Evolutionary conservation across 2,888 invertebrate genomes (phyloP), one percentile per base, ranked within the genome.

Genomic region (Rhagium mordax): DNA sequence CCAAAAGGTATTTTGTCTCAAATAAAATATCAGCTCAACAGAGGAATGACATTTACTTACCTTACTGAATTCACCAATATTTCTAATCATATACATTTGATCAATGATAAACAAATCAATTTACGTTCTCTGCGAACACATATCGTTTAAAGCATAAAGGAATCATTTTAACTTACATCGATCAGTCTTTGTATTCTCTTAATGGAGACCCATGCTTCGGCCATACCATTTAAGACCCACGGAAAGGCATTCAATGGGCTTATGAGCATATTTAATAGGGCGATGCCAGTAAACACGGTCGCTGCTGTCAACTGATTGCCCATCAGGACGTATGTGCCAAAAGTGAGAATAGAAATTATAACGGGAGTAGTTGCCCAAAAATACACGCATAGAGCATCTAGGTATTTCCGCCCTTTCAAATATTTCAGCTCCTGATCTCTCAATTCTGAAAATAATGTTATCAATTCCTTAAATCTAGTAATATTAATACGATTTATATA

Each of bases 291-390:
- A 84, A 99, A 99, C 78, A 94, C 97, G 69, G 94, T 96, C 20
- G 98, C 94, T 2, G 98, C 97, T 59, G 94, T 94, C 8, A 99
- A 90, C 60, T 92, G 89, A 89, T 94, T 90, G 72, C 96, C 94
- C 79, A 95, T 85, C n/a, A 94, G 86, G 24, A 93, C 92, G 83
- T 95, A 96, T 6, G 94, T 93, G 13, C 92, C 91, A 83, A 97
- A 94, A 0, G 96, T 97, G 8, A 96, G 89, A 71, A 96, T 91
- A 1, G 96, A 94, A 82, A 97, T 96, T 18, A 97, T 86, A 24
- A 98, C 96, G 0, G 99, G 99, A 6, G 98, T 98, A 0, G 97
- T 97, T 0, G 99, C 99, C 99, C 99, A 99, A 87, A 99, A 95
- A 86, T 97, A 99, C 13, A 99, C 99, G 88, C 99, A 99, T 74